These are phyloP conservation scores for Lochmaea crataegi DNA, from an alignment of 2,888 invertebrate species.

Conservation along the genomic window DNA sequence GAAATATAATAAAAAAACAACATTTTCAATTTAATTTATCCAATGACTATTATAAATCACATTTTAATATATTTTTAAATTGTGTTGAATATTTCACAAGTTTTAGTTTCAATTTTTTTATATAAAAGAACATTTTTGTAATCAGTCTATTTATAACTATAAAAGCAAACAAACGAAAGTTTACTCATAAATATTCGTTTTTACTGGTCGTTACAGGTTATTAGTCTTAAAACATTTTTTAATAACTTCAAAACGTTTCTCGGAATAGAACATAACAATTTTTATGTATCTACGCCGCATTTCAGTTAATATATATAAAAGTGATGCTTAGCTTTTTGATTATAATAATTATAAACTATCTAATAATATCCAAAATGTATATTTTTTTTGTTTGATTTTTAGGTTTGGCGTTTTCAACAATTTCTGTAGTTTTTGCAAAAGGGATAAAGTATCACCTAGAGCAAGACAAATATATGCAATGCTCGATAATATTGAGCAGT, in stretches of 20 bases:
- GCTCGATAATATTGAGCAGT: conserved; percentile 90
- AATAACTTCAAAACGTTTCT: neutral
- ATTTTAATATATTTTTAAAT: too few species aligned
- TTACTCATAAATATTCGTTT: conserved; percentile 6
- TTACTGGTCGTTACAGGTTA: neutral
- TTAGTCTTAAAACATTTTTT: neutral
- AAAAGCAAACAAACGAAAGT: conserved; percentile 10
- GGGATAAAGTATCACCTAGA: conserved; percentile 78
- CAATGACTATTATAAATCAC: neutral
- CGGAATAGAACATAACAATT: neutral
- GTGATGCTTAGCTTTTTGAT: neutral
- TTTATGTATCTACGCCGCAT: neutral
- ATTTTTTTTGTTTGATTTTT: conserved; percentile 57
- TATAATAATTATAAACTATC: too few species aligned
- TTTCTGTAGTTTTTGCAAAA: conserved; percentile 80
- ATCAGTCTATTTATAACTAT: conserved; percentile 3
- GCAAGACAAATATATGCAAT: conserved; percentile 87
- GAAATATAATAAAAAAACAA: neutral
- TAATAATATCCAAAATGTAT: neutral
- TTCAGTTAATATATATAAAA: neutral
- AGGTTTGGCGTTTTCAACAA: conserved; percentile 79
- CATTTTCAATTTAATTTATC: too few species aligned
- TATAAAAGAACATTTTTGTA: conserved; percentile 5
- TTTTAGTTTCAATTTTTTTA: neutral
- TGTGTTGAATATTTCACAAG: too few species aligned